Evolutionary conservation across 2,113 vertebrate genomes (phyloP).

Genomic region (Baryphthengus martii): DNA sequence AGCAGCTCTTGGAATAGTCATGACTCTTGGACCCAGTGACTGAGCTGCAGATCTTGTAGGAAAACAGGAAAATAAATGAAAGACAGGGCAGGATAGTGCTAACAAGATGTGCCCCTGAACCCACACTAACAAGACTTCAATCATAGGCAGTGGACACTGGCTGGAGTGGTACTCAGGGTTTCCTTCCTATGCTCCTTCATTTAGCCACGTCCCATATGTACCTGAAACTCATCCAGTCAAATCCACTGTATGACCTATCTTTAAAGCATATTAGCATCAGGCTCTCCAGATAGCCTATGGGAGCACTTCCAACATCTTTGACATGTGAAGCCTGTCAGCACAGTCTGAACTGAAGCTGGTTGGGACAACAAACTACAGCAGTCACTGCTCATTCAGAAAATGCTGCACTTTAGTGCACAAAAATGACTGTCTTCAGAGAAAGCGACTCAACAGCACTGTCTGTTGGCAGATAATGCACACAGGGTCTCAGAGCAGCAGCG

Average conservation of each 20-base stretch:
- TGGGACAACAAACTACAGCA: not conserved
- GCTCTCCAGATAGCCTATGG: not conserved
- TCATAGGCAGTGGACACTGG: not conserved
- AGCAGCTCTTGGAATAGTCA: not conserved
- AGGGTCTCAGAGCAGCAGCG: accelerated
- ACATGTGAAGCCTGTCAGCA: not conserved
- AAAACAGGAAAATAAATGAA: not conserved
- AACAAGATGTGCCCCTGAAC: accelerated
- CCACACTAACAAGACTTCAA: not conserved
- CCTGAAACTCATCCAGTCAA: not conserved
- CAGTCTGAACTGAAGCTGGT: not conserved
- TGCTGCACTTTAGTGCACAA: not conserved
- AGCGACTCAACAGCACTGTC: not conserved
- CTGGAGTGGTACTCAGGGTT: not conserved
- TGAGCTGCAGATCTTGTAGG: not conserved
- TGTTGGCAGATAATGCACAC: not conserved
- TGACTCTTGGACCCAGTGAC: not conserved
- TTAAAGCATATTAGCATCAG: not conserved
- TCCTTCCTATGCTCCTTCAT: not conserved
- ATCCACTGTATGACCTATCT: not conserved
- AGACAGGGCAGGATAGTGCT: not conserved
- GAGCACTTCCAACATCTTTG: not conserved
- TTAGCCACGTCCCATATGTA: accelerated
- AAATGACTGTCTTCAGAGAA: no score
- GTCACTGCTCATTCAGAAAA: not conserved